phyloP scores from a whole-genome alignment of 2,113 vertebrate species.

The Leptodactylus fuscus region DNA sequence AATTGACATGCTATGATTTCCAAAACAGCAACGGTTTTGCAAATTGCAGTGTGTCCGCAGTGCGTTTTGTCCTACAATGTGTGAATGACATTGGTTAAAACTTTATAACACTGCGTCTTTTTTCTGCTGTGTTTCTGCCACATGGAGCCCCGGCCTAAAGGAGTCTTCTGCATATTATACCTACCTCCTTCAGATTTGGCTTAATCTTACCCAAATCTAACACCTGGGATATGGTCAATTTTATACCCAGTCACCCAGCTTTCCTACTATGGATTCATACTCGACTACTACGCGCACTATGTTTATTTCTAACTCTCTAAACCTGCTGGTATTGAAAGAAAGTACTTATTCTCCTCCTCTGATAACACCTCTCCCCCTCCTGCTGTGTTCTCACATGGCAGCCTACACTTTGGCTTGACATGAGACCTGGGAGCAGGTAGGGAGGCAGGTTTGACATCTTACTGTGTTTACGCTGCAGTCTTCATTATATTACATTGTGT shows the following conservation, averaged over 20 bases:
- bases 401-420: conserved; percentile 8
- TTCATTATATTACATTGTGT: background rate
- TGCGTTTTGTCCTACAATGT: too few relatives aligned
- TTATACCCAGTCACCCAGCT: background rate
- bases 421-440: background rate
- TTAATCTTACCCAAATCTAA: background rate
- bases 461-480: background rate
- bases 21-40: too few relatives aligned
- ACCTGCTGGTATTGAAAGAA: conserved; percentile 9
- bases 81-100: too few relatives aligned
- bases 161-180: too few relatives aligned
- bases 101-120: too few relatives aligned
- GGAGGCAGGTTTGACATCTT: background rate
- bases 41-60: too few relatives aligned
- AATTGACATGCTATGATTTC: too few relatives aligned
- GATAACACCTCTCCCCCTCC: background rate
- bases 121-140: too few relatives aligned
- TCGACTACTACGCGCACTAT: background rate
- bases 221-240: background rate
- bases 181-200: background rate
- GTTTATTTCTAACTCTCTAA: conserved; percentile 7
- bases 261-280: conserved; percentile 1
- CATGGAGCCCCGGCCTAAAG: too few relatives aligned
- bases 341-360: background rate
- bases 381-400: background rate